phyloP scores from a whole-genome alignment of 1,140 invertebrate genomes.

The Drosophila novamexicana region DNA sequence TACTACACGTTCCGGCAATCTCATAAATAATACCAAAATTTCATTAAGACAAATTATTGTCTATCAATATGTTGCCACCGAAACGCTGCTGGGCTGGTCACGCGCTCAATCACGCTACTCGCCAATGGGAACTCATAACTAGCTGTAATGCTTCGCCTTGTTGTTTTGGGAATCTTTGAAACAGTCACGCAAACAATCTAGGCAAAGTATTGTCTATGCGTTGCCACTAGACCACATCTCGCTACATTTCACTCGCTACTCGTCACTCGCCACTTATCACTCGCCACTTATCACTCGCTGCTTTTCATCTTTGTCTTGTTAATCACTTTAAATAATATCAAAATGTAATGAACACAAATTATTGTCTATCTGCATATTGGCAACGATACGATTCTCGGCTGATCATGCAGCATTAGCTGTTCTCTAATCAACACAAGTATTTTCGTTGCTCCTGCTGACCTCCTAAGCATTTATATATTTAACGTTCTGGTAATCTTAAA shows the following conservation, averaged over 20 bases:
- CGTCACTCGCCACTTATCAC: not conserved
- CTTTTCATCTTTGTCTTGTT: not conserved
- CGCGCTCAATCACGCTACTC: not conserved
- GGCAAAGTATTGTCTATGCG: slow-evolving; percentile 74
- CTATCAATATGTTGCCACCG: slow-evolving; percentile 82
- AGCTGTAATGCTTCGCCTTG: not conserved
- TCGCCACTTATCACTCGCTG: not conserved
- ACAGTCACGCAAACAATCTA: slow-evolving; percentile 62
- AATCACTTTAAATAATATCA: too few species aligned
- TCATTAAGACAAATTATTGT: slow-evolving; percentile 84
- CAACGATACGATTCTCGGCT: too few species aligned
- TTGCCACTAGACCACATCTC: too few species aligned
- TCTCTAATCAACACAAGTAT: too few species aligned
- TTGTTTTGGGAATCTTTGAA: not conserved
- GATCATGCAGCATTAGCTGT: too few species aligned
- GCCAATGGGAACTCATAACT: slow-evolving; percentile 1
- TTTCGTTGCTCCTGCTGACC: too few species aligned
- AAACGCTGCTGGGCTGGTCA: slow-evolving; percentile 5
- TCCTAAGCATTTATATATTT: too few species aligned
- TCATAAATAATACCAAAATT: slow-evolving; percentile 81
- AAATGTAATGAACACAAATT: too few species aligned
- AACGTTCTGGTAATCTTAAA: too few species aligned
- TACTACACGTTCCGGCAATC: slow-evolving; percentile 72
- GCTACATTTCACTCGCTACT: too few species aligned
- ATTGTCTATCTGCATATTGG: too few species aligned